These are phyloP conservation scores for Marronus borbonicus DNA, from an alignment of 2,888 invertebrate genomes.

Conservation along the genomic window DNA sequence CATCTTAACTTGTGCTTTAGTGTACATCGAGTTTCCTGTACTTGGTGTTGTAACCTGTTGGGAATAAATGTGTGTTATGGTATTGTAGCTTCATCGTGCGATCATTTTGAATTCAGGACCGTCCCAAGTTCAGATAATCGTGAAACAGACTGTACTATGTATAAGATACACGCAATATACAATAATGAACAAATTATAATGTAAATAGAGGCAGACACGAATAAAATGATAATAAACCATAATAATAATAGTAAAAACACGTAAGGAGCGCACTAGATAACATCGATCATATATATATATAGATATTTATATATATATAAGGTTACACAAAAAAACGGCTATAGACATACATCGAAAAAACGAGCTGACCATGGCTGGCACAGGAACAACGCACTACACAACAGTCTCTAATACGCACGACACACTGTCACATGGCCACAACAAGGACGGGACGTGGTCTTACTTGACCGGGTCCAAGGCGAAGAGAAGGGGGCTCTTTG, in stretches of 20 bases:
- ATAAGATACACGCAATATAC: conserved; percentile 15
- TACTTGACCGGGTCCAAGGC: conserved; percentile 69
- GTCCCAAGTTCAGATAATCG: conserved; percentile 29
- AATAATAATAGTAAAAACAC: conserved; percentile 21
- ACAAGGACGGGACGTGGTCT: conserved; percentile 70
- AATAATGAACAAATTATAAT: conserved; percentile 14
- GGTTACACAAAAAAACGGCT: conserved; percentile 65
- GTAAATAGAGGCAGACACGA: conserved; percentile 26
- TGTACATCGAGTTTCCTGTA: no score
- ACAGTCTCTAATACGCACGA: conserved; percentile 65
- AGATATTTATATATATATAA: conserved; percentile 33
- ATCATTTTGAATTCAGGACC: no score
- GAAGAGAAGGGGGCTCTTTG: conserved; percentile 60
- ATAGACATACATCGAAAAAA: conserved; percentile 70
- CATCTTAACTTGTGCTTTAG: no score
- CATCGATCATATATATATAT: conserved; percentile 54
- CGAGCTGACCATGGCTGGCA: conserved; percentile 69
- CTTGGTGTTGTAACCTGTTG: no score
- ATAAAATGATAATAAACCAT: conserved; percentile 18
- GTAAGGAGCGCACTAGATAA: conserved; percentile 57
- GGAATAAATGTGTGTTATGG: no score
- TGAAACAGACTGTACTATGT: conserved; percentile 52
- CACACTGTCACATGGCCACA: conserved; percentile 71
- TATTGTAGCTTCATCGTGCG: no score
- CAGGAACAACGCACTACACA: conserved; percentile 70